Percentiles rank a stretch among this genome's conserved stretches.
Conservation (phyloP, 1,140 invertebrate species). For the Drosophila pandora region DNA sequence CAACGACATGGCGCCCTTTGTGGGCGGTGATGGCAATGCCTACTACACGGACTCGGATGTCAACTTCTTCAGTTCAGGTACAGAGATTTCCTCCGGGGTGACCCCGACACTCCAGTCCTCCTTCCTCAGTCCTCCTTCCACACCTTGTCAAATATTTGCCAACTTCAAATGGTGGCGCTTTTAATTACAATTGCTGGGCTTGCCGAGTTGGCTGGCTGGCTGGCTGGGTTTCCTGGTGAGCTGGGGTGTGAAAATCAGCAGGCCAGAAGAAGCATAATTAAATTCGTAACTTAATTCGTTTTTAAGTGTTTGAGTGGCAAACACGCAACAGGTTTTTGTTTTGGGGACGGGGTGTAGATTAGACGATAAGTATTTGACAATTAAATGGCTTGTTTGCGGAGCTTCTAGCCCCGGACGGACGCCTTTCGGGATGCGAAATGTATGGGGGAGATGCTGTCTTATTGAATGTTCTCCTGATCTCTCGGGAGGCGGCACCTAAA, state of each 20-base stretch:
- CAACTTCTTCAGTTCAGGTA: conserved; percentile 81
- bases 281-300: conserved; percentile 71
- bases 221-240: background rate
- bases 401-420: background rate
- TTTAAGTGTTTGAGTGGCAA: conserved; percentile 64
- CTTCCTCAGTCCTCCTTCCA: no score
- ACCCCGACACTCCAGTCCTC: background rate
- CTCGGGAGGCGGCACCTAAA: conserved; percentile 60
- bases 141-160: conserved; percentile 66
- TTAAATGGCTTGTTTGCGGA: conserved; percentile 39
- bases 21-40: conserved; percentile 64
- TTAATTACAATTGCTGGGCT: conserved; percentile 61
- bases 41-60: conserved; percentile 81
- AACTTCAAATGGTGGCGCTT: conserved; percentile 69
- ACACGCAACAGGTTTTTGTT: conserved; percentile 54
- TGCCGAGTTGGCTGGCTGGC: no score
- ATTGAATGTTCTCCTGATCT: conserved; percentile 1
- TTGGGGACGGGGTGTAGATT: conserved; percentile 18
- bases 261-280: conserved; percentile 71
- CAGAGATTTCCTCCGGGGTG: conserved; percentile 32
- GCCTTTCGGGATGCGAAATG: background rate
- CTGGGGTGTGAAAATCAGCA: conserved; percentile 63
- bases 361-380: conserved; percentile 58
- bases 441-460: conserved; percentile 20
- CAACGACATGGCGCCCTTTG: conserved; percentile 75